Evolutionary conservation across 1,140 invertebrate species (phyloP).

Genomic region (Ooceraea biroi): DNA sequence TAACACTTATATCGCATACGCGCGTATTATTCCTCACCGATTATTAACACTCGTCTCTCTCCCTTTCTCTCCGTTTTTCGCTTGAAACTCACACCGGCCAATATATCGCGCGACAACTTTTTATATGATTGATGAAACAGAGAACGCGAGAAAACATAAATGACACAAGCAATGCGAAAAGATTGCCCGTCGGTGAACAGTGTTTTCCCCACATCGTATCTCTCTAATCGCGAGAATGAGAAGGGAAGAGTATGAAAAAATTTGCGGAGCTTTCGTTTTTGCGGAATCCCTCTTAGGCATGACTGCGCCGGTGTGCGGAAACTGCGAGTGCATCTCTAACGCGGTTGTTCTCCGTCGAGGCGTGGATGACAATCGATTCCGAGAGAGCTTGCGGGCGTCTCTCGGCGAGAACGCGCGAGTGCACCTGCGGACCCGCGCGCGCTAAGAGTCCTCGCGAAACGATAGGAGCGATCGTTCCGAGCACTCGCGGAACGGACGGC

Average conservation of each 20-base stretch:
- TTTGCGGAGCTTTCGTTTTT: too few relatives aligned
- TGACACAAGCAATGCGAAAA: neutral
- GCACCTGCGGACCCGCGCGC: constrained; percentile 2
- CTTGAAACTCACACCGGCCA: neutral
- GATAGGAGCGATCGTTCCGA: neutral
- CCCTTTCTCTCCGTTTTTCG: neutral
- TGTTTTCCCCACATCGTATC: too few relatives aligned
- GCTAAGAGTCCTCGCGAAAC: constrained; percentile 16
- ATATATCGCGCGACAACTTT: neutral
- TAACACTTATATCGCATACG: neutral
- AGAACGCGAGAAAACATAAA: neutral
- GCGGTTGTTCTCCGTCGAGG: constrained; percentile 5
- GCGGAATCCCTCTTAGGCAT: too few relatives aligned
- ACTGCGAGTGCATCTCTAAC: too few relatives aligned
- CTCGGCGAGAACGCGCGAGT: neutral
- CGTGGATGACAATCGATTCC: constrained; percentile 10
- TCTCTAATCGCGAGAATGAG: too few relatives aligned
- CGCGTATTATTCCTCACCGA: neutral
- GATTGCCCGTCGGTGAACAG: neutral
- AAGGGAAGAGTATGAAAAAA: too few relatives aligned
- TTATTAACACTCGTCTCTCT: neutral
- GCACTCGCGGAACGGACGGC: constrained; percentile 8
- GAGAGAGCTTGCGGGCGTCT: neutral
- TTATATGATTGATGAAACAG: too few relatives aligned
- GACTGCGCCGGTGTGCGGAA: too few relatives aligned